phyloP scores from a whole-genome alignment of 1,140 invertebrate genomes.

The Ceratosolen solmsi region DNA sequence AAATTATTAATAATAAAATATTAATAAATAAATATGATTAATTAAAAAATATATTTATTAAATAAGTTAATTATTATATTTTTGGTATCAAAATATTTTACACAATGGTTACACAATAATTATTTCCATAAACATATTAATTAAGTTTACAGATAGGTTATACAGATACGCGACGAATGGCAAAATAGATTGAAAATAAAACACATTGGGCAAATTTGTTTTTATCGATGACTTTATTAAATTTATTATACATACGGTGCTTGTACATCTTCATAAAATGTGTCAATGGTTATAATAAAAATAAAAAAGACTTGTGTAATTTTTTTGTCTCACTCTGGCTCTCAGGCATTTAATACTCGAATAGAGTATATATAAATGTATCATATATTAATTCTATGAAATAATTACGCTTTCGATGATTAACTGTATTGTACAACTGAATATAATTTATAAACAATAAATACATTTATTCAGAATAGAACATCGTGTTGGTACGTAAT shows the following conservation, averaged over 20 bases:
- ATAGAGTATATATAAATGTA: slow-evolving; percentile 4
- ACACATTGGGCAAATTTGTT: too few species aligned
- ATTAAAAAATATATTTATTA: too few species aligned
- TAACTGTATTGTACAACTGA: slow-evolving; percentile 33
- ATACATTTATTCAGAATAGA: slow-evolving; percentile 3
- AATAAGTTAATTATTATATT: too few species aligned
- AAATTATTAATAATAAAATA: too few species aligned
- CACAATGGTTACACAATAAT: too few species aligned
- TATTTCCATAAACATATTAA: too few species aligned
- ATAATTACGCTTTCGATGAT: slow-evolving; percentile 25
- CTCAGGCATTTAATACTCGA: slow-evolving; percentile 39
- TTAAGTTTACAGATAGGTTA: too few species aligned
- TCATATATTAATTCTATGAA: slow-evolving; percentile 21
- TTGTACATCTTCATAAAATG: slow-evolving; percentile 43
- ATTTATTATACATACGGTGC: slow-evolving; percentile 45
- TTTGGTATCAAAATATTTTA: too few species aligned
- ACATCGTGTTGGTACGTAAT: background rate
- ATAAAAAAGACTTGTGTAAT: slow-evolving; percentile 24
- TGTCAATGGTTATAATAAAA: slow-evolving; percentile 42
- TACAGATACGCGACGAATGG: too few species aligned
- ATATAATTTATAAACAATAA: slow-evolving; percentile 31
- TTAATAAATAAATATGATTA: too few species aligned
- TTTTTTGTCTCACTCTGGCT: slow-evolving; percentile 38
- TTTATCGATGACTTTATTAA: slow-evolving; percentile 48
- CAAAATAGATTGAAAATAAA: too few species aligned